These are phyloP conservation scores for Tinamus guttatus DNA, from an alignment of 2,113 vertebrate species.

Conservation along the genomic window DNA sequence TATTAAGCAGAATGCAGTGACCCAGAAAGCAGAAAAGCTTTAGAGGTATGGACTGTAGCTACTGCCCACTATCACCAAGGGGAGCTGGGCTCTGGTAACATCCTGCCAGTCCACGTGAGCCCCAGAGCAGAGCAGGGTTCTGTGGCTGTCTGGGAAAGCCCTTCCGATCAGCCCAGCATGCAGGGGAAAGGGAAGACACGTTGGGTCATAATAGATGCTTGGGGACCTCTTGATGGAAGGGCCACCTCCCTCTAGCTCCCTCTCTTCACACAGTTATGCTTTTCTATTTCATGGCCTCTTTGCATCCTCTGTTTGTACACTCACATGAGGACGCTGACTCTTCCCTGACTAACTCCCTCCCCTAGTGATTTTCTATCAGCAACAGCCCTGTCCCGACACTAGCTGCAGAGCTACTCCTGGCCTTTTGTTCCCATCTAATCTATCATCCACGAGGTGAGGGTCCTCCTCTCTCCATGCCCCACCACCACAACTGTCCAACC, in stretches of 20 bases:
- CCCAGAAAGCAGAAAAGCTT: conserved; percentile 60
- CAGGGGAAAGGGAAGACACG: background rate
- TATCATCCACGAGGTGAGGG: background rate
- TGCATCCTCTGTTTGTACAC: background rate
- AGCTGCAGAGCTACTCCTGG: background rate
- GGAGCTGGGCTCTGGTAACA: background rate
- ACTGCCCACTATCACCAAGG: background rate
- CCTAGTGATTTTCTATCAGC: background rate
- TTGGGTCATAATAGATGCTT: background rate
- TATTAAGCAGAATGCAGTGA: conserved; percentile 57
- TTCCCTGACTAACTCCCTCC: background rate
- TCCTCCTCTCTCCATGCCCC: background rate
- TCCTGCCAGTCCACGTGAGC: background rate
- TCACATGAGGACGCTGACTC: background rate
- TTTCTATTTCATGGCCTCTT: background rate
- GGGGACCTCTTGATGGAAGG: background rate
- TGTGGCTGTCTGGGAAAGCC: background rate
- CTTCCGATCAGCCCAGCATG: background rate
- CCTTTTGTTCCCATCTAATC: accelerated
- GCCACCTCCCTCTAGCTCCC: background rate
- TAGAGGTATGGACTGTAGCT: background rate
- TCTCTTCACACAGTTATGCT: background rate
- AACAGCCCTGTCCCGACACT: background rate
- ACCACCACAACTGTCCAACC: background rate
- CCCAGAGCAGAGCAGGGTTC: background rate